phyloP scores from a whole-genome alignment of 2,797 vertebrate species.

The Aselliscus stoliczkanus region DNA sequence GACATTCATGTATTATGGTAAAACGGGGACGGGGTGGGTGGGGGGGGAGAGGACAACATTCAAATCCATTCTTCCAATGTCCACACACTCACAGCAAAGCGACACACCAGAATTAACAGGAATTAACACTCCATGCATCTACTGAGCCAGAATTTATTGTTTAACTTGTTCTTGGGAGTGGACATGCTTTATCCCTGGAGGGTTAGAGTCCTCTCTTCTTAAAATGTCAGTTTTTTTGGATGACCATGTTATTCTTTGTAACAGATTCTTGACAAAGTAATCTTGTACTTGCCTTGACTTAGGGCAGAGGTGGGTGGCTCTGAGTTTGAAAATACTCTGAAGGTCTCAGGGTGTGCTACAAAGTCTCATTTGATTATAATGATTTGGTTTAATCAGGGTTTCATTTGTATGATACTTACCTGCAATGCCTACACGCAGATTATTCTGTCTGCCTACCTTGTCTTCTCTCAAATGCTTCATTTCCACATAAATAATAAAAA shows the following conservation, averaged over 20 bases:
- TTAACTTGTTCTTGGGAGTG: neutral
- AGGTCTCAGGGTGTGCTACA: neutral
- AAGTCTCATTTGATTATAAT: constrained; percentile 5
- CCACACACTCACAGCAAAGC: neutral
- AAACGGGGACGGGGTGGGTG: too few species aligned
- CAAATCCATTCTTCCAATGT: neutral
- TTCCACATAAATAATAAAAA: neutral
- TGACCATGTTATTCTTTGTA: constrained; percentile 69
- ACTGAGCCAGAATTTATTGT: neutral
- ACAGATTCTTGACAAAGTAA: constrained; percentile 68
- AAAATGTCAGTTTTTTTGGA: constrained; percentile 55
- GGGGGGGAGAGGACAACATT: neutral
- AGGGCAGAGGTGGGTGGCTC: constrained; percentile 2
- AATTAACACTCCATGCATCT: neutral
- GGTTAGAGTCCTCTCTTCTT: constrained; percentile 22
- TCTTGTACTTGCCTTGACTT: constrained; percentile 68
- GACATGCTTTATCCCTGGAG: neutral
- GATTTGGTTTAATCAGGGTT: neutral
- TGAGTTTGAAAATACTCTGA: neutral
- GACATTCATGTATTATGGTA: neutral
- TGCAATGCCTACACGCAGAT: neutral
- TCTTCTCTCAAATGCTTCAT: neutral
- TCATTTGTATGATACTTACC: constrained; percentile 17
- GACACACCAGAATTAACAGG: neutral
- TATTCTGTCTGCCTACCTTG: neutral